Conservation (phyloP, 2,113 vertebrate species). For the Talpa occidentalis region DNA sequence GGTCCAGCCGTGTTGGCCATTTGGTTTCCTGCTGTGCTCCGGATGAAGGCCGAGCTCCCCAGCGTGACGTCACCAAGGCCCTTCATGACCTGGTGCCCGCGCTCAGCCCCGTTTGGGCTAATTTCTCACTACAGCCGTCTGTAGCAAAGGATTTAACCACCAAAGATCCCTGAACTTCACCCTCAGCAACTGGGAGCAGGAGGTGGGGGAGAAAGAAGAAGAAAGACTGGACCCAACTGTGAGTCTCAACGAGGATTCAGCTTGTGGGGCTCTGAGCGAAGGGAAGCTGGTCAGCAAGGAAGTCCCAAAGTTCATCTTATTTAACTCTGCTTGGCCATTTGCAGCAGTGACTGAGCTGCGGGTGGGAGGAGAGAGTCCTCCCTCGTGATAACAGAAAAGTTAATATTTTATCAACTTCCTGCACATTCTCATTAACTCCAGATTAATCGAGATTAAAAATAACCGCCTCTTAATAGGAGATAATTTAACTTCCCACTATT, state of each 20-base stretch:
- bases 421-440: neutral
- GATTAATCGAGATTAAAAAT: constrained; percentile 19
- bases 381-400: too few species aligned
- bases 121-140: neutral
- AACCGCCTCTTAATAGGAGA: neutral
- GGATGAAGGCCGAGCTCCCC: neutral
- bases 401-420: neutral
- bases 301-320: fast-evolving
- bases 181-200: too few species aligned
- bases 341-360: fast-evolving
- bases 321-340: fast-evolving
- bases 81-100: neutral
- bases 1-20: too few species aligned
- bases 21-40: too few species aligned
- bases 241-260: neutral
- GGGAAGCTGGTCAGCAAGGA: neutral
- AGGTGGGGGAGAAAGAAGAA: too few species aligned
- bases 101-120: neutral
- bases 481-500: neutral
- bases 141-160: neutral
- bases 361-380: fast-evolving
- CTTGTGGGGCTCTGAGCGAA: neutral
- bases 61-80: neutral
- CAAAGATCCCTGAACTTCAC: too few species aligned
- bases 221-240: neutral